phyloP scores from a whole-genome alignment of 1,140 invertebrate species.

The Neuroterus valhalla region DNA sequence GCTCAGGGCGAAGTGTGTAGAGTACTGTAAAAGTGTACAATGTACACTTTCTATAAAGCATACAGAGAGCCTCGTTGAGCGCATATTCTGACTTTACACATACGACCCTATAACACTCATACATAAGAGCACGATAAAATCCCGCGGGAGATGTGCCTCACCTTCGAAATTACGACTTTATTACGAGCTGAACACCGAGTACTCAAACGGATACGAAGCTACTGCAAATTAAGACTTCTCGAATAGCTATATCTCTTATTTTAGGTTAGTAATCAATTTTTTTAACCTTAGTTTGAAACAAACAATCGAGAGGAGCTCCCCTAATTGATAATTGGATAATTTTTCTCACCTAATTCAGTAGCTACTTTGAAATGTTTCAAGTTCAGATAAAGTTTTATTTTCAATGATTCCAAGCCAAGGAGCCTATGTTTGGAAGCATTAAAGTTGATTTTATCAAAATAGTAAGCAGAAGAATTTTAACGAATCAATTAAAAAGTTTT shows the following conservation, averaged over 20 bases:
- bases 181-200: neutral
- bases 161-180: slow-evolving; percentile 17
- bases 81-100: neutral
- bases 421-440: no score
- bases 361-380: no score
- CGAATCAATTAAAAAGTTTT: no score
- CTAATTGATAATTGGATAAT: no score
- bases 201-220: neutral
- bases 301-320: no score
- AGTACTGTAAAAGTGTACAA: no score
- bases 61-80: slow-evolving; percentile 15
- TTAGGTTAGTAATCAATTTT: neutral
- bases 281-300: no score
- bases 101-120: neutral
- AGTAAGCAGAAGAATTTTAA: no score
- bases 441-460: no score
- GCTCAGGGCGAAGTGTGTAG: neutral
- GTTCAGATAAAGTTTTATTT: no score
- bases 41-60: slow-evolving; percentile 17
- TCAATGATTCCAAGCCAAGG: no score
- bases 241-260: neutral
- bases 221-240: neutral
- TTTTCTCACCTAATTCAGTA: no score
- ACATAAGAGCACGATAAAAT: neutral
- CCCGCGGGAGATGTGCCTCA: neutral